phyloP scores from a whole-genome alignment of 2,113 vertebrate species.

The Osmerus mordax region DNA sequence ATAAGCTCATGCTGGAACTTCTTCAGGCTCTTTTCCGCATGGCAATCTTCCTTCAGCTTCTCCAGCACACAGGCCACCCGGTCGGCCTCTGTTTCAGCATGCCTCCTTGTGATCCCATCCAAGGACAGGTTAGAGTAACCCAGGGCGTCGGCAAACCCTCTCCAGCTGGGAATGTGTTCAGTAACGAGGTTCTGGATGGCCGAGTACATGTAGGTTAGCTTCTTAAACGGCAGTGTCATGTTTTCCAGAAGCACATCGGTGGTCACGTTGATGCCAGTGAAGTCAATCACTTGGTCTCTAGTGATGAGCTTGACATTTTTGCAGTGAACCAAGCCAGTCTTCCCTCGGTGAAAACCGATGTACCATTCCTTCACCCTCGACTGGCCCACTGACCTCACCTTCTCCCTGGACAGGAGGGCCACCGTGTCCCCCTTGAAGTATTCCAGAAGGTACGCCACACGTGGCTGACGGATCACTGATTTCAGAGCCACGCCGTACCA shows the following conservation, averaged over 20 bases:
- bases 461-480: constrained; percentile 85
- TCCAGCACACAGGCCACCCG: constrained; percentile 86
- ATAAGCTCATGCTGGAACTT: constrained; percentile 91
- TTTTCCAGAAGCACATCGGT: constrained; percentile 82
- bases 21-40: constrained; percentile 76
- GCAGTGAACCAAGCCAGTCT: constrained; percentile 87
- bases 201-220: constrained; percentile 93
- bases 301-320: constrained; percentile 91
- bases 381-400: constrained; percentile 87
- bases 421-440: constrained; percentile 96
- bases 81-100: constrained; percentile 80
- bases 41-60: constrained; percentile 94
- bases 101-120: constrained; percentile 70
- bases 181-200: constrained; percentile 85
- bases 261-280: constrained; percentile 72
- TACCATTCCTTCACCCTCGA: constrained; percentile 96
- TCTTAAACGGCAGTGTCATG: constrained; percentile 85
- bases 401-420: constrained; percentile 84
- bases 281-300: constrained; percentile 85
- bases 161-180: constrained; percentile 85
- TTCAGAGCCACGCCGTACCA: constrained; percentile 86
- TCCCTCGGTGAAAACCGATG: constrained; percentile 84
- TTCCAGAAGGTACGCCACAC: constrained; percentile 88
- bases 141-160: constrained; percentile 80
- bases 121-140: constrained; percentile 78